phyloP scores from a whole-genome alignment of 2,113 vertebrate genomes.

The Takifugu flavidus region DNA sequence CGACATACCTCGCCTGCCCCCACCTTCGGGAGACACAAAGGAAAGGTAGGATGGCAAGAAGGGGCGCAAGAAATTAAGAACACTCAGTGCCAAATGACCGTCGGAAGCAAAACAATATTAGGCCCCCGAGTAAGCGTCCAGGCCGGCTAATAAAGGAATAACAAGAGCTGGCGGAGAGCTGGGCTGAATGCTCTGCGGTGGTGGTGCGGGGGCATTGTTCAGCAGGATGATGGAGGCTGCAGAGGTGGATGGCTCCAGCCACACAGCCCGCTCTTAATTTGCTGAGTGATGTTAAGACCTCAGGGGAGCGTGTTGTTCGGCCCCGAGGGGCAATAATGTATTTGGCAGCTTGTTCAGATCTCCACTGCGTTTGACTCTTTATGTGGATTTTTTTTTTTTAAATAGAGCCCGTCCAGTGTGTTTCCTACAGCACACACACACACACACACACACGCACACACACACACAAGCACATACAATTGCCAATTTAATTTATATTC shows the following conservation, averaged over 20 bases:
- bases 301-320: slow-evolving; percentile 65
- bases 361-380: slow-evolving; percentile 50
- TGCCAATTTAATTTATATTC: not conserved
- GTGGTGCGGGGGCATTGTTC: slow-evolving; percentile 69
- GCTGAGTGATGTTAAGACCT: slow-evolving; percentile 65
- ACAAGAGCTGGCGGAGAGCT: slow-evolving; percentile 64
- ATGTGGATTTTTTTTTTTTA: slow-evolving; percentile 35
- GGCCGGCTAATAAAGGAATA: slow-evolving; percentile 75
- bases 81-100: slow-evolving; percentile 78
- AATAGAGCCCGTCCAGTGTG: not conserved
- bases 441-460: not conserved
- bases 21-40: slow-evolving; percentile 62
- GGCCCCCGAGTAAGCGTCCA: slow-evolving; percentile 68
- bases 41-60: slow-evolving; percentile 65
- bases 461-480: slow-evolving; percentile 17
- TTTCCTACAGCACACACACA: not conserved
- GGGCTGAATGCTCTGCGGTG: slow-evolving; percentile 63
- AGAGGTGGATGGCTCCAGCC: slow-evolving; percentile 57
- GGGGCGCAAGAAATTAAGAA: slow-evolving; percentile 71
- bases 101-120: slow-evolving; percentile 78
- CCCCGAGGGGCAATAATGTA: slow-evolving; percentile 71
- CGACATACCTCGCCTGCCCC: slow-evolving; percentile 58
- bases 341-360: slow-evolving; percentile 62
- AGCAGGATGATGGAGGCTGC: slow-evolving; percentile 56
- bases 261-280: slow-evolving; percentile 68